Conservation (phyloP, 2,797 vertebrate genomes). For the Geotrypetes seraphini region DNA sequence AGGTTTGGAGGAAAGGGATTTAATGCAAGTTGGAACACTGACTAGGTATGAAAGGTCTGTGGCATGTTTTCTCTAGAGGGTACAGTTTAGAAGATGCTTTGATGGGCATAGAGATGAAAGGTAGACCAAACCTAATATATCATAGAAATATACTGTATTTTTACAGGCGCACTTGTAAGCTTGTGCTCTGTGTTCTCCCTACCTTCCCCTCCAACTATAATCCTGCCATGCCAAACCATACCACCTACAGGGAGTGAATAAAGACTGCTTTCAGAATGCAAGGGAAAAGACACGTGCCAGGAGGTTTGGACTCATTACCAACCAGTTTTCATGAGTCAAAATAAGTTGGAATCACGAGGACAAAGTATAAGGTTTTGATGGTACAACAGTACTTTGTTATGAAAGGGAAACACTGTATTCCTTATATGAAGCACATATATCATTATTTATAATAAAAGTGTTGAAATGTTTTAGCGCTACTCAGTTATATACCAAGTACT, state of each 20-base stretch:
- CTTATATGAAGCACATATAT: constrained; percentile 55
- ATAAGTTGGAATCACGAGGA: constrained; percentile 19
- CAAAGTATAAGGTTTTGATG: constrained; percentile 41
- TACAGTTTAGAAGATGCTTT: constrained; percentile 8
- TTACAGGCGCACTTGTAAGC: not conserved
- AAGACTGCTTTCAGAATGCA: constrained; percentile 16
- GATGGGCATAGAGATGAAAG: constrained; percentile 16
- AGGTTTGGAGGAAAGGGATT: constrained; percentile 24
- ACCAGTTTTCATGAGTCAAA: constrained; percentile 22
- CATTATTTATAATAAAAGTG: constrained; percentile 66
- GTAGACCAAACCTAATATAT: constrained; percentile 6
- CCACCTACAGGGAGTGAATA: constrained; percentile 2
- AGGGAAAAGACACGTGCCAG: constrained; percentile 20
- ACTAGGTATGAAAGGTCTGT: constrained; percentile 14
- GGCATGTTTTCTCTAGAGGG: constrained; percentile 7
- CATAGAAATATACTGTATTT: not conserved
- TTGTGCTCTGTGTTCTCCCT: not conserved
- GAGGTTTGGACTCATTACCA: constrained; percentile 36
- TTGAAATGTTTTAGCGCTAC: constrained; percentile 49
- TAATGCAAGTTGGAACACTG: constrained; percentile 42
- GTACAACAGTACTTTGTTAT: constrained; percentile 50
- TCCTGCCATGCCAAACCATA: not conserved
- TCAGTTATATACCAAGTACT: constrained; percentile 52
- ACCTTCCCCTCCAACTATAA: constrained; percentile 9
- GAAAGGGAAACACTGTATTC: constrained; percentile 62